Percentiles rank a stretch among this genome's conserved stretches.
Evolutionary conservation across 2,888 invertebrate species (phyloP).

Genomic region (Dastarcus helophoroides): DNA sequence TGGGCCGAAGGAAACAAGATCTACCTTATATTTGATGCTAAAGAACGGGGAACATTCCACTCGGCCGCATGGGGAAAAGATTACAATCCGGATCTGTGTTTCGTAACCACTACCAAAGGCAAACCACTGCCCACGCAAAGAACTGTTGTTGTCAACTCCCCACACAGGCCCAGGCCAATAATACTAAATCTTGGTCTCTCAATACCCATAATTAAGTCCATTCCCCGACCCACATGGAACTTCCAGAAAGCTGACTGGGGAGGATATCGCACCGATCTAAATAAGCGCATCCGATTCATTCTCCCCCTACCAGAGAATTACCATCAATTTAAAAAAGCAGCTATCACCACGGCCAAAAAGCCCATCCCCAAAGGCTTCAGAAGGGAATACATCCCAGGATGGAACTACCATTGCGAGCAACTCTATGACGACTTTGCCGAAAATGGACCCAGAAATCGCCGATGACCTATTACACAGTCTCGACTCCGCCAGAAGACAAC

Average conservation of each 20-base stretch:
- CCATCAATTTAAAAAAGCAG: conserved; percentile 6
- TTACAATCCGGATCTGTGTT: too few relatives aligned
- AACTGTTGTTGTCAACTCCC: too few relatives aligned
- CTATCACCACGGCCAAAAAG: conserved; percentile 8
- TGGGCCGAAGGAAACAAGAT: too few relatives aligned
- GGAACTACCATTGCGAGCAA: conserved; percentile 6
- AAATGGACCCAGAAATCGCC: conserved; percentile 3
- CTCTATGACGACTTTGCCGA: conserved; percentile 6
- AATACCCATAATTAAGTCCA: too few relatives aligned
- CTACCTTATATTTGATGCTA: too few relatives aligned
- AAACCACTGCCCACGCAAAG: too few relatives aligned
- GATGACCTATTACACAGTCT: conserved; percentile 6
- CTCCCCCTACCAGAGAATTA: conserved; percentile 6
- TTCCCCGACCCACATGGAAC: conserved; percentile 7
- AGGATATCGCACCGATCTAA: conserved; percentile 1
- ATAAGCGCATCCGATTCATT: conserved; percentile 5
- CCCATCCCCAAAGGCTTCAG: conserved; percentile 9
- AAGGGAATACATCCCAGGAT: conserved; percentile 10
- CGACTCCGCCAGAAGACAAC: conserved; percentile 2
- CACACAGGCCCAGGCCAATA: too few relatives aligned
- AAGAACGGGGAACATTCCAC: too few relatives aligned
- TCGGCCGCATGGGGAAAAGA: too few relatives aligned
- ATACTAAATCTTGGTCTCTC: too few relatives aligned
- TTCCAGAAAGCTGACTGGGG: conserved; percentile 5
- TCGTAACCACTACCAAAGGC: too few relatives aligned